phyloP scores from a whole-genome alignment of 1,140 invertebrate species.

The Cryptotermes secundus region DNA sequence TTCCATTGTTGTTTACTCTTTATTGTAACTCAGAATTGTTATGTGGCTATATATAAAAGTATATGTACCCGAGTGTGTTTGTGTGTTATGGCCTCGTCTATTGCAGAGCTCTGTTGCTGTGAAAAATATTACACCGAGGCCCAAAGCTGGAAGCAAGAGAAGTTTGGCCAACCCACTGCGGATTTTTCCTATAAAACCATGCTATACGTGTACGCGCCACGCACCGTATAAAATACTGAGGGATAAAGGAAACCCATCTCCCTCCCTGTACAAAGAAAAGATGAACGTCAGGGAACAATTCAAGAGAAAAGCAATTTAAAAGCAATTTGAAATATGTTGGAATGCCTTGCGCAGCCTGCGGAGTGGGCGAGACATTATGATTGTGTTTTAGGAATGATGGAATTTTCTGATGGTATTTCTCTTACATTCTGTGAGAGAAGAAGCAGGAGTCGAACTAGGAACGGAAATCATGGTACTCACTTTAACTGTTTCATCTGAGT shows the following conservation, averaged over 20 bases:
- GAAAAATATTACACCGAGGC: not conserved
- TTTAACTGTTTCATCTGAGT: too few species aligned
- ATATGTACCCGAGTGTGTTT: not conserved
- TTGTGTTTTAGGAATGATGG: not conserved
- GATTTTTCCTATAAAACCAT: not conserved
- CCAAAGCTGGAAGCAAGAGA: not conserved
- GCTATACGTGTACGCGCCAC: not conserved
- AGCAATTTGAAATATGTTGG: constrained; percentile 17
- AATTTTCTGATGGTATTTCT: not conserved
- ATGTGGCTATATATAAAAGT: not conserved
- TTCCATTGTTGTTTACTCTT: not conserved
- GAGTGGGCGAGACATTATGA: not conserved
- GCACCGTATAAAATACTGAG: not conserved
- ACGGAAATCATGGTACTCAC: not conserved
- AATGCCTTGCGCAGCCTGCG: not conserved
- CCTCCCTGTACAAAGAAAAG: not conserved
- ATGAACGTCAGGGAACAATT: not conserved
- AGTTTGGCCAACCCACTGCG: not conserved
- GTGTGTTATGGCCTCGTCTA: not conserved
- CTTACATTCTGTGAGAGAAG: too few species aligned
- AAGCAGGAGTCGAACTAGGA: not conserved
- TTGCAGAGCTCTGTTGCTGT: not conserved
- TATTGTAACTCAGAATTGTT: not conserved
- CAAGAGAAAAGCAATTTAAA: constrained; percentile 1
- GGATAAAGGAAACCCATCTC: not conserved